A percentile compares a stretch with the other conserved stretches of the same genome.
Conservation (phyloP, 2,113 vertebrate species). For the Phrynosoma platyrhinos region DNA sequence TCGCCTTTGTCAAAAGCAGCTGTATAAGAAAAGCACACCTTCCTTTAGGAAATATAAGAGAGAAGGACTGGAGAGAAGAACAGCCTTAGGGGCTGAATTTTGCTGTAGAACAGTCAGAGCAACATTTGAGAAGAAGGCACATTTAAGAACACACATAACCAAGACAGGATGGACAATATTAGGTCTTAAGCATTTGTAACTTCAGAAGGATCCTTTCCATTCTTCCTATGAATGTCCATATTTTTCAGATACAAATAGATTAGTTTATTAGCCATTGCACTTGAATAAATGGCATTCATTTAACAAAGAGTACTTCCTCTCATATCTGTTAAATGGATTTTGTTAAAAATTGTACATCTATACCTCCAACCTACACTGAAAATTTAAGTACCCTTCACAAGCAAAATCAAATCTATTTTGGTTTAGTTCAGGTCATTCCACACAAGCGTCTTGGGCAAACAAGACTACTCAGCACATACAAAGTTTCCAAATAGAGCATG, state of each 20-base stretch:
- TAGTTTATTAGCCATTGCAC: background rate
- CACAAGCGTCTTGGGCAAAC: conserved; percentile 51
- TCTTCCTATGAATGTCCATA: background rate
- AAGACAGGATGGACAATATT: background rate
- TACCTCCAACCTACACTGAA: conserved; percentile 24
- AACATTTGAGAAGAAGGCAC: background rate
- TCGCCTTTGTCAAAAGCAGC: conserved; percentile 95
- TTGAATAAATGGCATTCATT: background rate
- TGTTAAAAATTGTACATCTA: conserved; percentile 28
- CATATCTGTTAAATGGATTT: background rate
- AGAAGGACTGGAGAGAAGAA: background rate
- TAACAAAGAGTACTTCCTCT: background rate
- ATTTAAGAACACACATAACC: background rate
- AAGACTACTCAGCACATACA: conserved; percentile 30
- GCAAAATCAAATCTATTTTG: background rate
- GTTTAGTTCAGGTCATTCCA: conserved; percentile 51
- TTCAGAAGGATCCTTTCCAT: background rate
- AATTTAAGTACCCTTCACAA: conserved; percentile 34
- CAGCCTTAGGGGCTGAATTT: background rate
- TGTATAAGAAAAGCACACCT: conserved; percentile 70
- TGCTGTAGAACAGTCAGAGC: background rate
- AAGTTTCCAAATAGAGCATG: background rate
- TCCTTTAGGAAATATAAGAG: conserved; percentile 51
- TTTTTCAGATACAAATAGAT: background rate
- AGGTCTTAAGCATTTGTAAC: background rate